phyloP scores from a whole-genome alignment of 2,113 vertebrate genomes.

The Grallaria varia region DNA sequence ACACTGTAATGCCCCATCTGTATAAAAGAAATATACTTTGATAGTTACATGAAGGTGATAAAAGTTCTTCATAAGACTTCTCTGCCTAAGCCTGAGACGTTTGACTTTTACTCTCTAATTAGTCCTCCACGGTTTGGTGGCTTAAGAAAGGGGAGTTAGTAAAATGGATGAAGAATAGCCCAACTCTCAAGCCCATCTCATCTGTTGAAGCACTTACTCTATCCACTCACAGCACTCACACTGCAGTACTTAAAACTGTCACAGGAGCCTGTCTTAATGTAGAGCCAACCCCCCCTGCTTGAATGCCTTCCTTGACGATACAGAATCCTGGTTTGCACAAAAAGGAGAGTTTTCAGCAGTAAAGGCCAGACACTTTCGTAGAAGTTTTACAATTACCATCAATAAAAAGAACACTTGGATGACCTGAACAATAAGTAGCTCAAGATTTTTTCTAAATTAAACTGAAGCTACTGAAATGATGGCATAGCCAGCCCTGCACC shows the following conservation, averaged over 20 bases:
- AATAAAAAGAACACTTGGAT: not conserved
- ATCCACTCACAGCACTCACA: not conserved
- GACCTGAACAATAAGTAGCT: not conserved
- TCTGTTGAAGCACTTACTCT: not conserved
- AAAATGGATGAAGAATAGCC: not conserved
- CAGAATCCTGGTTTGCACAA: not conserved
- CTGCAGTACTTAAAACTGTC: not conserved
- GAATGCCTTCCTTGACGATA: accelerated
- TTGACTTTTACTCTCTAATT: not conserved
- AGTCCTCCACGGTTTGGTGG: not conserved
- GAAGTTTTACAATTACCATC: not conserved
- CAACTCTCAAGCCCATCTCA: not conserved
- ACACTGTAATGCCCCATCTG: not conserved
- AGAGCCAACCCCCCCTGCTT: not conserved
- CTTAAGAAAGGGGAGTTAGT: not conserved
- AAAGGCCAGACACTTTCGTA: not conserved
- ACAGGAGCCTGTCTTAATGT: not conserved
- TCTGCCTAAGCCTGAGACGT: not conserved
- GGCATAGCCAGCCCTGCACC: not conserved
- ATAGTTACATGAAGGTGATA: not conserved
- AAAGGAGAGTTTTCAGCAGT: not conserved
- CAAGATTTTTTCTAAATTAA: not conserved
- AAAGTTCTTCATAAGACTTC: not conserved
- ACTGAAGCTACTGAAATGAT: not conserved
- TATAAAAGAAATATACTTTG: not conserved